Percentiles rank a stretch among this genome's conserved stretches.
phyloP scores from a whole-genome alignment of 2,113 vertebrate genomes.

The Eira barbara region DNA sequence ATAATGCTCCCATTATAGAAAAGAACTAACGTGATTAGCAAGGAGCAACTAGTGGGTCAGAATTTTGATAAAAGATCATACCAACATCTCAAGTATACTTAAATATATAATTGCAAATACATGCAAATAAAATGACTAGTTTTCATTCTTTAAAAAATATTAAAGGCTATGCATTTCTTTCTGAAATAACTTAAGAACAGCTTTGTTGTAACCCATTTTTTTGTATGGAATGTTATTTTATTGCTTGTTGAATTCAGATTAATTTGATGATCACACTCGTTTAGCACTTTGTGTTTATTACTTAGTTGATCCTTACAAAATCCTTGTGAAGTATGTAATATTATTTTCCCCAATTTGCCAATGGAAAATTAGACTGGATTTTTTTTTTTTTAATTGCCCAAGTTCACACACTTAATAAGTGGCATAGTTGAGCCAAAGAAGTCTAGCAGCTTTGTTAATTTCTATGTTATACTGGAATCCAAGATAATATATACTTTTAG shows the following conservation, averaged over 20 bases:
- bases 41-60: background rate
- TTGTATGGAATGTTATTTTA: background rate
- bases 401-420: background rate
- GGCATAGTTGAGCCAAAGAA: background rate
- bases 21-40: background rate
- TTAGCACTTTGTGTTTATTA: background rate
- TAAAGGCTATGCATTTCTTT: background rate
- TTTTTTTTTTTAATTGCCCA: background rate
- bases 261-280: background rate
- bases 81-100: background rate
- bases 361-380: background rate
- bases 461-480: background rate
- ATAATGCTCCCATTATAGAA: background rate
- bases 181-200: background rate
- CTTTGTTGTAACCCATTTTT: background rate
- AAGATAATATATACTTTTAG: background rate
- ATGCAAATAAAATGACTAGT: background rate
- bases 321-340: background rate
- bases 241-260: background rate
- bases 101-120: conserved; percentile 6
- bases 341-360: background rate
- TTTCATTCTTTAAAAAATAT: background rate
- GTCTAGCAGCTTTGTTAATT: background rate
- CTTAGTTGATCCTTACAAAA: background rate
- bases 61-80: background rate